Evolutionary conservation across 2,113 vertebrate genomes (phyloP).

Genomic region (Cyprinodon brontotheroides): DNA sequence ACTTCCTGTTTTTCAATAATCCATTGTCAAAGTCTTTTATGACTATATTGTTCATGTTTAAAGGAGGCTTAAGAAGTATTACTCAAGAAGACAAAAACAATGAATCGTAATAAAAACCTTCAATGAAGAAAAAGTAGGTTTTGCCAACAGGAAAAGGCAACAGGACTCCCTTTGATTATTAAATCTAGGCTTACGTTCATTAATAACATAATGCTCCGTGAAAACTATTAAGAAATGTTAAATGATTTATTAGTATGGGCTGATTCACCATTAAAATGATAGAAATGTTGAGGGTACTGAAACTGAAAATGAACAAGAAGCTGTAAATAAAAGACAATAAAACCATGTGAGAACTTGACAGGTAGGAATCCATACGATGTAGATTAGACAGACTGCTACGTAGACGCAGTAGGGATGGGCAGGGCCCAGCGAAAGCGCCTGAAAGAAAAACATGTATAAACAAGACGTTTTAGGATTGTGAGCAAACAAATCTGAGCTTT

Average conservation of each 20-base stretch:
- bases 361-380: constrained; percentile 63
- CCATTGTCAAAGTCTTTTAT: not conserved
- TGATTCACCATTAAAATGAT: not conserved
- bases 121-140: not conserved
- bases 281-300: not conserved
- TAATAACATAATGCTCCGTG: not conserved
- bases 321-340: constrained; percentile 30
- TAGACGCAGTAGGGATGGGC: constrained; percentile 41
- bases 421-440: constrained; percentile 38
- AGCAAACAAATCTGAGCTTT: constrained; percentile 50
- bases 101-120: not conserved
- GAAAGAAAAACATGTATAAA: constrained; percentile 66
- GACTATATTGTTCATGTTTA: not conserved
- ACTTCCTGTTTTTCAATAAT: not conserved
- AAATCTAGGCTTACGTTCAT: not conserved
- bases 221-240: constrained; percentile 16
- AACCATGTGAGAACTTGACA: constrained; percentile 58
- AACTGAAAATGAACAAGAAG: constrained; percentile 15
- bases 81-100: not conserved
- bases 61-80: not conserved
- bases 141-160: not conserved
- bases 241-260: not conserved
- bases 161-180: not conserved
- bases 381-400: constrained; percentile 38
- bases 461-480: constrained; percentile 48